Evolutionary conservation across 1,140 invertebrate species (phyloP).

Genomic region (Drosophila melanica): DNA sequence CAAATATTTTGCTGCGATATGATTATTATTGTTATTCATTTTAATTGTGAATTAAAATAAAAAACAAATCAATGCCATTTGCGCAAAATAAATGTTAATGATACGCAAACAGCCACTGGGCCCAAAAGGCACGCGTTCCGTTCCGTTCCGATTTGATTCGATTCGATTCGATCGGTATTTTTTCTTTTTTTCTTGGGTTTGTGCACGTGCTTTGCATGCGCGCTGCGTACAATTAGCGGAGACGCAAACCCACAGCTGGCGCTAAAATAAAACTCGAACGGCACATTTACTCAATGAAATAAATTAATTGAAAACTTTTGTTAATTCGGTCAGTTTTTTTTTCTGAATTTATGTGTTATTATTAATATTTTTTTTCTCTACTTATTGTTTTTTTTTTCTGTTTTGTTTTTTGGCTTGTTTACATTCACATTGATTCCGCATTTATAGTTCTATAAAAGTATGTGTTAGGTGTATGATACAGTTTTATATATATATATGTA

Average conservation of each 20-base stretch:
- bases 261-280: not conserved
- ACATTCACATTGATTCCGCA: constrained; percentile 73
- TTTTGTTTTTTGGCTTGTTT: constrained; percentile 77
- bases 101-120: constrained; percentile 4
- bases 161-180: not conserved
- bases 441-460: constrained; percentile 23
- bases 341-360: constrained; percentile 10
- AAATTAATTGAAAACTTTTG: constrained; percentile 33
- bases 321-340: constrained; percentile 11
- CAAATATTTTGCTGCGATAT: constrained; percentile 43
- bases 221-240: constrained; percentile 14
- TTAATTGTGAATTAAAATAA: constrained; percentile 68
- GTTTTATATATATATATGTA: constrained; percentile 10
- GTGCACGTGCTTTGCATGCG: constrained; percentile 47
- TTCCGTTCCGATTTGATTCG: no score
- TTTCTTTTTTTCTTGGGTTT: constrained; percentile 9
- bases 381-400: constrained; percentile 48
- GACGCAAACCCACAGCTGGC: constrained; percentile 24
- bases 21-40: constrained; percentile 30
- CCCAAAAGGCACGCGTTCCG: constrained; percentile 43
- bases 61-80: constrained; percentile 75
- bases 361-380: constrained; percentile 24
- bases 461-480: constrained; percentile 44
- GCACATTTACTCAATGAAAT: constrained; percentile 13
- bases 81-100: constrained; percentile 67